Evolutionary conservation across 92 coral and sea anemone species (phyloP).

Genomic region (Zoanthus gigantus): DNA sequence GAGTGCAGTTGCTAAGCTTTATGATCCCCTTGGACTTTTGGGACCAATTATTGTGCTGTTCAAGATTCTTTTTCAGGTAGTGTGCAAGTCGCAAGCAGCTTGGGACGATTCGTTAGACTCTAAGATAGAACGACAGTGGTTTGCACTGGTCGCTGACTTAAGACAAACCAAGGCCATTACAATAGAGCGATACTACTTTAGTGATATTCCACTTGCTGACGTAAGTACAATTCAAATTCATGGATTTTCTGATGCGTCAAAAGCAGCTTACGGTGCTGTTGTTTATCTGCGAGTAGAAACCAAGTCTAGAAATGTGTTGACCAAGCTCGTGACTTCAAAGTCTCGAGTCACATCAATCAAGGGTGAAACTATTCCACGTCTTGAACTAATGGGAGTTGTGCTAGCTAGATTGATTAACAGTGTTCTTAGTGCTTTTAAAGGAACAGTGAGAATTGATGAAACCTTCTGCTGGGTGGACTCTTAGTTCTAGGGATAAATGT

Average conservation of each 20-base stretch:
- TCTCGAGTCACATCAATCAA: slow-evolving; percentile 50
- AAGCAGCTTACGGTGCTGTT: slow-evolving; percentile 69
- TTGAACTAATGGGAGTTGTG: background rate
- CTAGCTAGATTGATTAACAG: slow-evolving; percentile 63
- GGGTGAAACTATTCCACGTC: slow-evolving; percentile 24
- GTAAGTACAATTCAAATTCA: slow-evolving; percentile 44
- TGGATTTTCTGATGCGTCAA: slow-evolving; percentile 73
- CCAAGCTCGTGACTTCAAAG: slow-evolving; percentile 40
- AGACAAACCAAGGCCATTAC: slow-evolving; percentile 19
- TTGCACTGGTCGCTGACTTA: slow-evolving; percentile 43
- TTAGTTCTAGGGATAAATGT: no score
- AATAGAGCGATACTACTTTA: slow-evolving; percentile 51
- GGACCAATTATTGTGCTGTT: no score
- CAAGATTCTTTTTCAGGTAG: no score
- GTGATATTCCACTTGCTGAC: slow-evolving; percentile 12
- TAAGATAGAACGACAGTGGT: slow-evolving; percentile 44
- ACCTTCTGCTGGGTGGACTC: no score
- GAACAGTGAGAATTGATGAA: slow-evolving; percentile 44
- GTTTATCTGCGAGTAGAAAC: slow-evolving; percentile 58
- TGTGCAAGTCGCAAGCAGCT: slow-evolving; percentile 48
- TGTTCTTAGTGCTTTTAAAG: slow-evolving; percentile 44
- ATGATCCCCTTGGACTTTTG: no score
- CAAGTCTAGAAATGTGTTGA: slow-evolving; percentile 41
- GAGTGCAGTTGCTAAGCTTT: no score
- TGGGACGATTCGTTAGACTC: slow-evolving; percentile 62